Base-by-base conservation (phyloP, 37 sponge, comb jelly and placozoan species). In the Chondrilla cf. caribensis region DNA sequence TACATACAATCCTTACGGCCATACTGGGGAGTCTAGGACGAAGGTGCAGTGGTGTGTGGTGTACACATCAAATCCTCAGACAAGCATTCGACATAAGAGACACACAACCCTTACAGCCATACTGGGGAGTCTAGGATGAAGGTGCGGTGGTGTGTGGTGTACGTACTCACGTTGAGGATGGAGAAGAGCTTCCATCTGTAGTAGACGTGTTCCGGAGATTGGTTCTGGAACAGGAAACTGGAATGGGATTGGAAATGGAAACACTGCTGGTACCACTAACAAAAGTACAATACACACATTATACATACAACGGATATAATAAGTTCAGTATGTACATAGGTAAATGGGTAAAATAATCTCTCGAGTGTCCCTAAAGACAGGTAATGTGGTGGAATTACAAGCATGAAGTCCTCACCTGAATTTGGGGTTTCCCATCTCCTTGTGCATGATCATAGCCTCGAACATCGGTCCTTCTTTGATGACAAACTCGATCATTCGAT, bases 171-270 rank as follows among this genome's bases (percentile, higher is more conserved):
- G 81, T 97, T 92, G 9, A 98, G 87, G 0, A 98, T 92, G 21
- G 96, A 94, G 90, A 91, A 98, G 11, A 98, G 88, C 44, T 96
- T 98, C 99, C 99, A 98, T 24, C 99, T 73, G 84, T 98, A 98
- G 87, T 98, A 98, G 79, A 94, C 59, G 79, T 98, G 99, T 8
- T 87, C 87, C 3, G 97, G 93, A 78, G 88, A 83, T 54, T 92
- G 86, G 85, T 95, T 95, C 64, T 98, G 92, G 85, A 98, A 98
- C 32, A 98, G 79, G 84, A 98, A 98, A 81, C 93, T 92, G 66
- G 37, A 65, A 33, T 40, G 68, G 67, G 36, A 31, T 19, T 25
- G 35, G 54, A 25, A 33, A 39, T 15, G 67, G 70, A 39, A 19
- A 18, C 8, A 42, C 54, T 24, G 26, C 8, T 25, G 67, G 26